Conservation (phyloP, 2,797 vertebrate genomes). For the Diglossa cyanea region DNA sequence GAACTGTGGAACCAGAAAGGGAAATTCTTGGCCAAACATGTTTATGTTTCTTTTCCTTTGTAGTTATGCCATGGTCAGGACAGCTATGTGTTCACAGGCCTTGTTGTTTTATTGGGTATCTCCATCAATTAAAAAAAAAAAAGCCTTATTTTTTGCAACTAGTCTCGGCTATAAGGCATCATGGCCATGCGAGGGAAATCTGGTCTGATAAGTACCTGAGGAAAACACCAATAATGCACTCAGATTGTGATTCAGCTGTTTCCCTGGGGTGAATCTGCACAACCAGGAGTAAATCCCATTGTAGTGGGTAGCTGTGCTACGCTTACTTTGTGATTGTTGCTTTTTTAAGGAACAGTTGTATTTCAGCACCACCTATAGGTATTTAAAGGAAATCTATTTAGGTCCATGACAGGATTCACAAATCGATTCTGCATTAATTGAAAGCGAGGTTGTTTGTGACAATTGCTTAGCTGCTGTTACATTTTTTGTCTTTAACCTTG, state of each 20-base stretch:
- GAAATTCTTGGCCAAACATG: neutral
- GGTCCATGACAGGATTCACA: neutral
- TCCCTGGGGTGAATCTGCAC: neutral
- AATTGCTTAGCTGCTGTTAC: neutral
- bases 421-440: neutral
- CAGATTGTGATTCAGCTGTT: neutral
- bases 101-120: neutral
- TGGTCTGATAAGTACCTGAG: neutral
- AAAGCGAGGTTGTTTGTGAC: neutral
- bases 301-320: neutral
- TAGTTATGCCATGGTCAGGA: neutral
- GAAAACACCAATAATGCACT: neutral
- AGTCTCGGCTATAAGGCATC: neutral
- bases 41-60: neutral
- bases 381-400: neutral
- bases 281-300: no score
- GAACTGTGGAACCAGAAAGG: neutral
- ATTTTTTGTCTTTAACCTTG: neutral
- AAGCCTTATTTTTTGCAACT: neutral
- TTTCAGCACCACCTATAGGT: conserved; percentile 53
- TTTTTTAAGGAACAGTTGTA: neutral
- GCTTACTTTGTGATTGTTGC: neutral
- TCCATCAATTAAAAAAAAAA: neutral
- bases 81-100: neutral
- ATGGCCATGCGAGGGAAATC: neutral